Conservation (phyloP, 2,888 invertebrate genomes). For the Lithophane ornitopus region DNA sequence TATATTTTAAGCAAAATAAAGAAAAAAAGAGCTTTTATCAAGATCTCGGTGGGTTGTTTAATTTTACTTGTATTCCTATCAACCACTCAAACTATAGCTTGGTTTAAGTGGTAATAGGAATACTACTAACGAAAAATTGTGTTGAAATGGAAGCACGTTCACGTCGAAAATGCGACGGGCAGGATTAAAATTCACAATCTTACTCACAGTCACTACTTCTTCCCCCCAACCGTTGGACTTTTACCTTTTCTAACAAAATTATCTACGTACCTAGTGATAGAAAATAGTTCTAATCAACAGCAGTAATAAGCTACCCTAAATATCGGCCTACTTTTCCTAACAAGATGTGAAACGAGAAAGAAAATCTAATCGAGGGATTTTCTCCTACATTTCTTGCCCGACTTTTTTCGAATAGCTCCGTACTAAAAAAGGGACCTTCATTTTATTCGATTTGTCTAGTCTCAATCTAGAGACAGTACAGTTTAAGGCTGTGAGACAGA, state of each 20-base stretch:
- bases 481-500: slow-evolving; percentile 28
- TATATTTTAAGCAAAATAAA: too few species aligned
- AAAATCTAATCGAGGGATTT: slow-evolving; percentile 57
- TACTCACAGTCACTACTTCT: not conserved
- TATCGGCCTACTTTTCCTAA: slow-evolving; percentile 29
- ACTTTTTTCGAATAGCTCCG: slow-evolving; percentile 51
- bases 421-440: slow-evolving; percentile 49
- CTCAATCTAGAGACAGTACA: slow-evolving; percentile 52
- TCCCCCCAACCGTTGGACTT: not conserved
- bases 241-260: not conserved
- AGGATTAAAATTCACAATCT: not conserved
- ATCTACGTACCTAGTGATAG: slow-evolving; percentile 11
- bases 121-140: not conserved
- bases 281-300: slow-evolving; percentile 44
- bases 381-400: slow-evolving; percentile 46
- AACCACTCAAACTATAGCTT: not conserved
- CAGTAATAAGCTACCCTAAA: slow-evolving; percentile 28
- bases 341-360: slow-evolving; percentile 56
- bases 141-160: not conserved
- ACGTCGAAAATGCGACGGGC: not conserved
- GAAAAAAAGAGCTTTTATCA: not conserved
- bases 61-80: not conserved
- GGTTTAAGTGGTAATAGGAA: too few species aligned
- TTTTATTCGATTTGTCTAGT: slow-evolving; percentile 60
- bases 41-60: not conserved